Evolutionary conservation across 2,797 vertebrate species (phyloP), one percentile per base, ranked within the genome.

Genomic region (Lates japonicus): DNA sequence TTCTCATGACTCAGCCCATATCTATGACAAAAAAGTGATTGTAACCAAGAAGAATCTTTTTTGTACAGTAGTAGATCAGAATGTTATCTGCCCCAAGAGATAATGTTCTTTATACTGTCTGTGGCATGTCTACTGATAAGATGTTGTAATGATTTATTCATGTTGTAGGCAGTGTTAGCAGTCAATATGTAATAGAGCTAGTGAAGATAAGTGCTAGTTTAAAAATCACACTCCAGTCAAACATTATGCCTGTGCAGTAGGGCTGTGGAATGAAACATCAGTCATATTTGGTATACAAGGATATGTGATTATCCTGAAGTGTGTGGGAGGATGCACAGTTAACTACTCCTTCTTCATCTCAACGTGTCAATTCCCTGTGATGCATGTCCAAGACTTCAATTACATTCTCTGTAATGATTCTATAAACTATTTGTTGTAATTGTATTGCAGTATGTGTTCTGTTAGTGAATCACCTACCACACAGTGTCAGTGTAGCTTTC

Each of bases 41-140:
- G n/a, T 70, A 49, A 61, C 13, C n/a, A 51, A 71, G 16, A 49
- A 66, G 7, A 17, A 22, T 41, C 9, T 42, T 2, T 44, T 46
- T 74, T 73, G 13, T 37, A 22, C 75, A 63, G 20, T 2, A 57
- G 60, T 11, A 55, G 10, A 54, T 74, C 54, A 63, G 58, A 63
- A 33, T 52, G 61, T 66, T 76, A 76, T 88, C 82, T 75, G 2
- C 29, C 4, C 66, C 7, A 19, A 49, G 46, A 3, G 52, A 33
- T 64, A 22, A 51, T 35, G 49, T 57, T 11, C 4, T 51, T 74
- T 51, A 10, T 57, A 37, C 37, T 59, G 25, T 79, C 61, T 62
- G 59, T 74, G 58, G 13, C 14, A 19, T 78, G 65, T 69, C 42
- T 54, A 4, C 42, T 68, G 76, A 80, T 86, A 44, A 76, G 41